Evolutionary conservation across 2,113 vertebrate genomes (phyloP), one percentile per base, ranked within the genome.

Genomic region (Thalassarche chlororhynchos): DNA sequence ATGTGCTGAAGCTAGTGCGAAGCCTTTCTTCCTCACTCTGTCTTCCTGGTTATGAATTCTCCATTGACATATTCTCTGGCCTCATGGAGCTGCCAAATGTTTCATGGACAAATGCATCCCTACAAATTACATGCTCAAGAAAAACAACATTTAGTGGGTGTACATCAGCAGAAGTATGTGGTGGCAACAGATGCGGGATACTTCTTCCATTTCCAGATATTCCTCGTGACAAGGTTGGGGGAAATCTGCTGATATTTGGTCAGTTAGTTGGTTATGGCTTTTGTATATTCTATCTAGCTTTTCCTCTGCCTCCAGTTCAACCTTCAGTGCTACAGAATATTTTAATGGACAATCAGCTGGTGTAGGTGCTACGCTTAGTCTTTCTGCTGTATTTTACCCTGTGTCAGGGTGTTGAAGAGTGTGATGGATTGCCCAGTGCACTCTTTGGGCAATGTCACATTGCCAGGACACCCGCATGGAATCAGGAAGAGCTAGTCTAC

Each of bases 211-310:
- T 96, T 84, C 21, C 82, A 98, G 98, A 97, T 98, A 90, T 95
- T 98, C 84, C 85, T 98, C 60, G 98, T 97, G 58, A 98, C 97
- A 97, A 8, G 93, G 94, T 5, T 95, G 94, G 81, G 96, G 95
- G 55, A 97, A 91, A 89, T 76, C n/a, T 98, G 79, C 90, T 98
- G 42, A 96, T 98, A 75, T 98, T 97, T 75, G 90, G 89, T 25
- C 98, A 98, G 90, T 84, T 98, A 98, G 90, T 84, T 98, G 60
- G 97, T 93, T 74, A 95, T 98, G 18, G 97, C 94, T 36, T 87
- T 87, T 90, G 26, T 98, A 96, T 83, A 74, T 15, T 29, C 34
- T 55, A 8, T 31, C 29, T 49, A 38, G 9, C 19, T 84, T 80
- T 64, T 54, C 29, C 14, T 64, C n/a, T 89, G 34, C 36, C n/a